Conservation (phyloP, 2,888 invertebrate genomes). For the Pecten maximus region DNA sequence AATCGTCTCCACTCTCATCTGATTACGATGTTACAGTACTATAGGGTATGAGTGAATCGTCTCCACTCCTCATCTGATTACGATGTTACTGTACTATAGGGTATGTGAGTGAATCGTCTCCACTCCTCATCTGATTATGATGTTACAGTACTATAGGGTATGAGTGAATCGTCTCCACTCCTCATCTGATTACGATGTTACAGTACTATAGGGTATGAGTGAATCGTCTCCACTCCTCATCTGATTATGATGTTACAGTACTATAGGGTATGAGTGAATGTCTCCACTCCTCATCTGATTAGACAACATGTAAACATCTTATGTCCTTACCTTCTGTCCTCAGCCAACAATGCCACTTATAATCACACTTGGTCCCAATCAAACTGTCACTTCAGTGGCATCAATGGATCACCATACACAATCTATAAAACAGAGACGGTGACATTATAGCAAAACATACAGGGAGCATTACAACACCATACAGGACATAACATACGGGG, state of each 20-base stretch:
- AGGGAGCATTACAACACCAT: neutral
- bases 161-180: too few relatives aligned
- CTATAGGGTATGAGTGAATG: neutral
- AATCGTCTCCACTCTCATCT: too few relatives aligned
- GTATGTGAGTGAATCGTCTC: too few relatives aligned
- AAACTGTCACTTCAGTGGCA: neutral
- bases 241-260: neutral
- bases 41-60: neutral
- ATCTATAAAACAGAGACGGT: neutral
- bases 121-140: too few relatives aligned
- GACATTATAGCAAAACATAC: too few relatives aligned
- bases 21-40: neutral
- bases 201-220: too few relatives aligned
- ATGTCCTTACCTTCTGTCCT: neutral
- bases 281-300: neutral
- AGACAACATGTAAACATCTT: neutral
- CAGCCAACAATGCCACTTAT: constrained; percentile 3
- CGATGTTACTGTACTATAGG: too few relatives aligned
- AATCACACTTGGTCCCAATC: constrained; percentile 26
- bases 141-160: too few relatives aligned
- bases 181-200: too few relatives aligned
- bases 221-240: too few relatives aligned
- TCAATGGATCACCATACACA: neutral
- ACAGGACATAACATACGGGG: neutral
- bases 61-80: neutral